Percentiles rank a stretch among this genome's conserved stretches.
These are phyloP conservation scores for Drosophila colorata DNA, from an alignment of 2,888 invertebrate genomes.

Conservation along the genomic window DNA sequence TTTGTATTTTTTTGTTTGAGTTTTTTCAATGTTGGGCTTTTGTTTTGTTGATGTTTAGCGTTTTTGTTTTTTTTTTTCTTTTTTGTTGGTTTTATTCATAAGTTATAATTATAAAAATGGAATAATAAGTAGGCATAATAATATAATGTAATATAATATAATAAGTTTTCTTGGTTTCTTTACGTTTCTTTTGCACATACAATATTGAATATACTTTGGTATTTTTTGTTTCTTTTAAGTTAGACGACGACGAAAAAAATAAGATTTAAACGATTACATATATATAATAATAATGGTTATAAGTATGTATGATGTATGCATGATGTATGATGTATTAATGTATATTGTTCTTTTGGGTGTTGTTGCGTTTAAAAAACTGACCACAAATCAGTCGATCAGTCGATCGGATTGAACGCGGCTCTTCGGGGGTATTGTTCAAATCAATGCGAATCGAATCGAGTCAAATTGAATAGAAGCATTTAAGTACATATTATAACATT, in stretches of 20 bases:
- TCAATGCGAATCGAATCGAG: slow-evolving; percentile 65
- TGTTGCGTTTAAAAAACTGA: slow-evolving; percentile 49
- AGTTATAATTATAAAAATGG: slow-evolving; percentile 81
- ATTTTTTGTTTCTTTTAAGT: slow-evolving; percentile 42
- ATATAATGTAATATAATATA: slow-evolving; percentile 74
- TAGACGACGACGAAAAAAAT: slow-evolving; percentile 71
- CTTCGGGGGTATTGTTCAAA: slow-evolving; percentile 39
- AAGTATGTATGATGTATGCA: slow-evolving; percentile 45
- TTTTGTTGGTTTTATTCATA: slow-evolving; percentile 57
- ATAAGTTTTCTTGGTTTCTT: slow-evolving; percentile 63
- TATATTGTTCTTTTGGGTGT: slow-evolving; percentile 29
- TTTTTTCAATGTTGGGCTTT: slow-evolving; percentile 24
- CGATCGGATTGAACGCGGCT: slow-evolving; percentile 32
- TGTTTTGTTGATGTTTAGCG: slow-evolving; percentile 41
- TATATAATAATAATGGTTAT: slow-evolving; percentile 63
- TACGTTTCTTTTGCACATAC: slow-evolving; percentile 62
- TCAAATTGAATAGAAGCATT: slow-evolving; percentile 53
- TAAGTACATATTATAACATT: slow-evolving; percentile 50
- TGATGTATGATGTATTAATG: slow-evolving; percentile 30
- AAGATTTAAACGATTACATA: slow-evolving; percentile 49
- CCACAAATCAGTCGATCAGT: slow-evolving; percentile 1
- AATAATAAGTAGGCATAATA: slow-evolving; percentile 79
- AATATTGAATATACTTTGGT: slow-evolving; percentile 73
- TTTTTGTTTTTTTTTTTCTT: slow-evolving; percentile 36
- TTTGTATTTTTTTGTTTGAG: slow-evolving; percentile 24